A percentile compares a stretch with the other conserved stretches of the same genome.
These are phyloP conservation scores for Stenurella melanura DNA, from an alignment of 2,888 invertebrate genomes.

Conservation along the genomic window DNA sequence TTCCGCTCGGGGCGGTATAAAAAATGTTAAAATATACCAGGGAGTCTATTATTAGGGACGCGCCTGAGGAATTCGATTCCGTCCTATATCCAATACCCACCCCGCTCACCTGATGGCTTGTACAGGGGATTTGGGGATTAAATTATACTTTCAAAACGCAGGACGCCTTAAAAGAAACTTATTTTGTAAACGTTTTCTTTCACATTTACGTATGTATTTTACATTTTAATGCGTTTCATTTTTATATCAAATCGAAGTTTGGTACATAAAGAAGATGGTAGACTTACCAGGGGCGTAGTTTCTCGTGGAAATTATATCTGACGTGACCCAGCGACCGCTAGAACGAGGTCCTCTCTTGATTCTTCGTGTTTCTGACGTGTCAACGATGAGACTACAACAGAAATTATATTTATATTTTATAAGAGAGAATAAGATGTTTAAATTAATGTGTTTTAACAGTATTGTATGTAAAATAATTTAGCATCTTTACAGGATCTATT, in stretches of 20 bases:
- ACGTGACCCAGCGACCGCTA: no score
- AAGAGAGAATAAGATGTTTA: no score
- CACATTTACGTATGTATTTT: constrained; percentile 19
- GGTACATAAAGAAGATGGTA: no score
- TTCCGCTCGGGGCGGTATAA: not conserved
- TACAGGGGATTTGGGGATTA: constrained; percentile 40
- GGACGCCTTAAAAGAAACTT: constrained; percentile 13
- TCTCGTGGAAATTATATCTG: no score
- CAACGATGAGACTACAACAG: no score
- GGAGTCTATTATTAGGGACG: constrained; percentile 6
- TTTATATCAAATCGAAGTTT: not conserved
- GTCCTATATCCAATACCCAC: constrained; percentile 13
- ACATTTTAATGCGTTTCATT: constrained; percentile 8
- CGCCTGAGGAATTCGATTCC: constrained; percentile 8
- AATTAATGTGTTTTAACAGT: no score
- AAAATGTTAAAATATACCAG: constrained; percentile 18
- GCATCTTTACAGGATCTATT: no score
- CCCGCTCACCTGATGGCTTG: constrained; percentile 24
- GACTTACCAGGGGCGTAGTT: no score
- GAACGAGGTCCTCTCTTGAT: no score
- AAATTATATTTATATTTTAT: no score
- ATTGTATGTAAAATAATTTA: no score
- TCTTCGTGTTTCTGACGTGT: no score
- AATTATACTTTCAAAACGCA: constrained; percentile 52
- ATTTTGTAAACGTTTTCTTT: constrained; percentile 30